Evolutionary conservation across 1,140 invertebrate species (phyloP), one percentile per base, ranked within the genome.

Genomic region (Megalopta genalis): DNA sequence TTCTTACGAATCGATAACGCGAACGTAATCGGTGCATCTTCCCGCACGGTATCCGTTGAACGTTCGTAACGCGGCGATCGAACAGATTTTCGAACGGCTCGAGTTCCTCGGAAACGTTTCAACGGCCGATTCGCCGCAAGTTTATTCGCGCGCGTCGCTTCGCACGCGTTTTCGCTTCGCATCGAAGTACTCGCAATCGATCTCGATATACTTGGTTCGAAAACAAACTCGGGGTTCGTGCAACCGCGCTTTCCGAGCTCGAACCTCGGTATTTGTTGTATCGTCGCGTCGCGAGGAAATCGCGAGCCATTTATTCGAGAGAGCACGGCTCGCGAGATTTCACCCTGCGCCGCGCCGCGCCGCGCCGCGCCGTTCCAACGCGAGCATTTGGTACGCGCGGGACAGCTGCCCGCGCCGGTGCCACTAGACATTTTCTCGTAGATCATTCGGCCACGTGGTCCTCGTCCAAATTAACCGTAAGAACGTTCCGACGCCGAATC

Each of bases 401-500:
- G 23, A 1, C 25, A 37, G 70, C 10, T 64, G 23, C 63, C 63
- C 59, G 23, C 0, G 32, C 25, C 37, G 70, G 12, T 64, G 18
- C 63, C 63, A 66, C 63, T 74, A 46, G 60, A 65, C 7, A 39
- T 66, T 66, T 75, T 16, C 63, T 75, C 63, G 23, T 75, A 75
- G 49, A 75, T 75, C 73, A 66, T 59, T 75, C 23, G 73, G 73
- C 73, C 73, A 75, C 73, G 63, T 75, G 73, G 63, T 75, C 46
- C 25, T 27, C 39, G 60, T 57, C 62, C 25, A 74, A 74, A 74
- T 74, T 74, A 74, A 49, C 62, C 62, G 25, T 65, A 74, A 57
- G 46, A 65, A 65, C 49, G 32, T 57, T 25, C 42, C 62, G 37
- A 14, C 25, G 49, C 57, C n/a, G 37, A 65, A 65, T 73, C 27